phyloP scores from a whole-genome alignment of 92 coral and sea anemone species.

The Bergia sp. region DNA sequence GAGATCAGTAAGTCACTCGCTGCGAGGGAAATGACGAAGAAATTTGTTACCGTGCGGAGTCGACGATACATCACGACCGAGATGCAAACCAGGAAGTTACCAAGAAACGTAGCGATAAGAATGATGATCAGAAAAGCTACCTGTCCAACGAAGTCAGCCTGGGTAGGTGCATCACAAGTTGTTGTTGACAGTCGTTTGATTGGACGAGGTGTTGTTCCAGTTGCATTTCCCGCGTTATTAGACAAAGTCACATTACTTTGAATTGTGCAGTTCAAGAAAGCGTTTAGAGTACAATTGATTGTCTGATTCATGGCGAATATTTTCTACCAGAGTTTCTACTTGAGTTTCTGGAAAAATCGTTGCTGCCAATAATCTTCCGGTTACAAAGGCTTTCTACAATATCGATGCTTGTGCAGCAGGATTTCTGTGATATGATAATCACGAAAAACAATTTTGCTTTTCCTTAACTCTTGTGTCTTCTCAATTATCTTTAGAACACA shows the following conservation, averaged over 20 bases:
- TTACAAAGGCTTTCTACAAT: background rate
- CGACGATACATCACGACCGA: conserved; percentile 45
- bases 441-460: background rate
- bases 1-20: conserved; percentile 49
- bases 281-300: conserved; percentile 1
- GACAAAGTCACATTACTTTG: background rate
- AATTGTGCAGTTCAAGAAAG: conserved; percentile 6
- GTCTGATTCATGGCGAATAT: background rate
- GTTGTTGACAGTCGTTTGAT: background rate
- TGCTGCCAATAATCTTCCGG: no score
- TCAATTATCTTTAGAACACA: background rate
- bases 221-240: background rate
- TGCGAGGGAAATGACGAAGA: conserved; percentile 58
- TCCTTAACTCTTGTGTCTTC: background rate
- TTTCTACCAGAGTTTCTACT: background rate
- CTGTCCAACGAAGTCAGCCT: conserved; percentile 25
- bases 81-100: conserved; percentile 50
- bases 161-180: conserved; percentile 18
- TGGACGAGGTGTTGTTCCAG: background rate
- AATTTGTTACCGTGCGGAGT: conserved; percentile 58
- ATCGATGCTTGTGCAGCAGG: background rate
- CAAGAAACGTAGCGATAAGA: conserved; percentile 49
- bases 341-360: background rate
- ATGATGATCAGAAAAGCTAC: conserved; percentile 46
- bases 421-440: background rate